These are phyloP conservation scores for Onychostoma macrolepis DNA, from an alignment of 2,113 vertebrate species.

Conservation along the genomic window DNA sequence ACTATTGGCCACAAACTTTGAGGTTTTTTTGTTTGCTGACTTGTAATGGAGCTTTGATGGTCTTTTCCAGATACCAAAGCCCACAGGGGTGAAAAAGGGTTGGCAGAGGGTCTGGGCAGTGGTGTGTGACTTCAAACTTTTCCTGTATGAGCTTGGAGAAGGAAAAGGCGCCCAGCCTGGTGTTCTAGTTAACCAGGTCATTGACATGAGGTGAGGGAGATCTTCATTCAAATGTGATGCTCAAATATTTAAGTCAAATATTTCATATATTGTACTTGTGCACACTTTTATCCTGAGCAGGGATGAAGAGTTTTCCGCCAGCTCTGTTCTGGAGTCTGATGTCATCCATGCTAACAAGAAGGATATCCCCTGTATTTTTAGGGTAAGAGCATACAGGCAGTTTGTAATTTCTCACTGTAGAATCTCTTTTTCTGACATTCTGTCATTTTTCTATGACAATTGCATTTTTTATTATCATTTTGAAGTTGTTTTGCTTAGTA, in stretches of 20 bases:
- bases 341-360: constrained; percentile 97
- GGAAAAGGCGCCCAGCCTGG: constrained; percentile 90
- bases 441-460: not conserved
- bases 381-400: constrained; percentile 80
- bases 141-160: constrained; percentile 94
- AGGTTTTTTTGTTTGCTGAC: not conserved
- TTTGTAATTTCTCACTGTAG: not conserved
- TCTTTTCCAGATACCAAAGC: constrained; percentile 88
- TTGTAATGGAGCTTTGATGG: not conserved
- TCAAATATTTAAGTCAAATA: not conserved
- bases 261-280: not conserved
- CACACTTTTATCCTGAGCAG: constrained; percentile 70
- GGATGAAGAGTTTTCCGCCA: constrained; percentile 98
- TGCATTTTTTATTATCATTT: too few relatives aligned
- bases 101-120: constrained; percentile 95
- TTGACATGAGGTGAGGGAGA: constrained; percentile 93
- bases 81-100: constrained; percentile 96
- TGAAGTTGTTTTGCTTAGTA: not conserved
- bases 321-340: constrained; percentile 96
- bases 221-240: not conserved
- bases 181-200: constrained; percentile 91
- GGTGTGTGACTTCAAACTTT: constrained; percentile 97
- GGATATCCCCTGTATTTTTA: constrained; percentile 97
- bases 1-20: not conserved
- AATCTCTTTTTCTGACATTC: not conserved